Percentiles rank a stretch among this genome's conserved stretches.
Evolutionary conservation across 2,113 vertebrate genomes (phyloP).

Genomic region (Guaruba guarouba): DNA sequence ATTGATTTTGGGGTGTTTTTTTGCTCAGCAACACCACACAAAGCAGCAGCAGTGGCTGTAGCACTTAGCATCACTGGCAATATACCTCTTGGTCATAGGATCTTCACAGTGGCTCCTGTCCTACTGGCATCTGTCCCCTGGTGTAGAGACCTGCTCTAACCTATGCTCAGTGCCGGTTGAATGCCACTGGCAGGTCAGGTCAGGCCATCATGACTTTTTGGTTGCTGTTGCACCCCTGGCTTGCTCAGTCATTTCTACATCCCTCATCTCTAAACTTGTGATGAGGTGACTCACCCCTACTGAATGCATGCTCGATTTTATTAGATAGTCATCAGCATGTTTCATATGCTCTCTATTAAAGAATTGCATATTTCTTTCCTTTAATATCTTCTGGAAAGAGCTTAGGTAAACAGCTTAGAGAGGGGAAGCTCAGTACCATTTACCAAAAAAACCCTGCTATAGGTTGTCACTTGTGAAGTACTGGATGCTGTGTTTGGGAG

Average conservation of each 20-base stretch:
- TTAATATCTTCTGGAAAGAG: conserved; percentile 11
- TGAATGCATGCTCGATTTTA: not conserved
- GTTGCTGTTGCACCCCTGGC: not conserved
- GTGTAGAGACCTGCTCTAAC: not conserved
- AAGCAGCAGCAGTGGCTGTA: not conserved
- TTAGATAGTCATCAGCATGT: conserved; percentile 4
- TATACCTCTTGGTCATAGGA: not conserved
- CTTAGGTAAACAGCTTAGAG: not conserved
- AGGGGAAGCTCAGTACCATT: not conserved
- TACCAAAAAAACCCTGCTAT: not conserved
- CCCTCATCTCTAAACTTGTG: not conserved
- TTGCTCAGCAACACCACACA: not conserved
- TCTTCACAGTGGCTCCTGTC: not conserved
- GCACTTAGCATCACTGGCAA: not conserved
- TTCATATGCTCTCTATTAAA: conserved; percentile 3
- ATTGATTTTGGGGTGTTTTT: not conserved
- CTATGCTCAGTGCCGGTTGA: not conserved
- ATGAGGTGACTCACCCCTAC: not conserved
- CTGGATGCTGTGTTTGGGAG: not conserved
- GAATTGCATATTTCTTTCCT: not conserved
- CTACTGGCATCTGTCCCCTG: not conserved
- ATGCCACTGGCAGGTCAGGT: not conserved
- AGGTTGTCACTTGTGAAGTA: not conserved
- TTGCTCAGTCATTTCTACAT: not conserved
- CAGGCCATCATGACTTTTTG: not conserved